Conservation (phyloP, 2,888 invertebrate species). For the Saturnia pavonia region DNA sequence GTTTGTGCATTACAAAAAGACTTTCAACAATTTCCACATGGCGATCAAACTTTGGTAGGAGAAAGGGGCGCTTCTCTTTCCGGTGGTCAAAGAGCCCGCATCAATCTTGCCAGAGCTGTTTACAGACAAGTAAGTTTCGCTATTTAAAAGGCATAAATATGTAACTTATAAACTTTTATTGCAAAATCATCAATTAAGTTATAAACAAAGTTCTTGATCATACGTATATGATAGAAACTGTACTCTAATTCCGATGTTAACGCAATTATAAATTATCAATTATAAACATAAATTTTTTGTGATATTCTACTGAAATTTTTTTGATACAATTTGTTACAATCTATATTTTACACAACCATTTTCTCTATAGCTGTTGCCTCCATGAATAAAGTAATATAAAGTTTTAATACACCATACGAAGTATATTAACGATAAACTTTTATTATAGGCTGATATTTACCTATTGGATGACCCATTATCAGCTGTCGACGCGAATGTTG, state of each 20-base stretch:
- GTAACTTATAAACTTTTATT: not conserved
- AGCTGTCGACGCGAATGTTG: conserved; percentile 90
- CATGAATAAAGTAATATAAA: not conserved
- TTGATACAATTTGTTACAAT: too few relatives aligned
- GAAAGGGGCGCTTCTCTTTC: conserved; percentile 90
- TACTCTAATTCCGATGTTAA: not conserved
- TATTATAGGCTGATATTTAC: conserved; percentile 86
- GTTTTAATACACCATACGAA: not conserved
- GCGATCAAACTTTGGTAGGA: conserved; percentile 90
- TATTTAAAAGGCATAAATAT: not conserved
- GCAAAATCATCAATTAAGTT: not conserved
- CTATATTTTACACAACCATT: too few relatives aligned
- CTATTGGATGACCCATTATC: conserved; percentile 91
- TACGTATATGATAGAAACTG: not conserved
- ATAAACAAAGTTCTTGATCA: not conserved
- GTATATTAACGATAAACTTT: not conserved
- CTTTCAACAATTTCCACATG: conserved; percentile 86
- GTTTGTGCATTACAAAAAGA: conserved; percentile 88
- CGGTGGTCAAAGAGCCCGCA: conserved; percentile 91
- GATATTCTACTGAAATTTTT: too few relatives aligned
- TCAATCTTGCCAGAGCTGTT: conserved; percentile 86
- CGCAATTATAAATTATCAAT: not conserved
- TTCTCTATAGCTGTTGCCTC: not conserved
- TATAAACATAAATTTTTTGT: not conserved
- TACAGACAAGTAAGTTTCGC: conserved; percentile 79